Percentiles rank a stretch among this genome's conserved stretches.
These are phyloP conservation scores for Sinocyclocheilus grahami DNA, from an alignment of 2,113 vertebrate genomes.

Conservation along the genomic window DNA sequence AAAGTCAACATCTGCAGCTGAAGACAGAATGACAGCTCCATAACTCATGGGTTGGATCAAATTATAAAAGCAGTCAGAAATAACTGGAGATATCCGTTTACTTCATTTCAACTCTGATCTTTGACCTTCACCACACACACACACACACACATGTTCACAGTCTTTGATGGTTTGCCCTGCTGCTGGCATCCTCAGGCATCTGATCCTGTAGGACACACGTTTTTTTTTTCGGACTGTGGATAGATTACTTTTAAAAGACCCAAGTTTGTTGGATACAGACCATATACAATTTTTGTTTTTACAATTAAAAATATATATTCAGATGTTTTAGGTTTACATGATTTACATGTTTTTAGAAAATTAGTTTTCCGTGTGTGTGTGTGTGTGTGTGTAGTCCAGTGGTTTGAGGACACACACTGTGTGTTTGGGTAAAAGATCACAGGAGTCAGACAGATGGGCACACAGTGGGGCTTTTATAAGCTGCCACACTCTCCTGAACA, in stretches of 20 bases:
- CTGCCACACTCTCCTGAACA: slow-evolving; percentile 4
- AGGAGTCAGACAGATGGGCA: slow-evolving; percentile 1
- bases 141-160: too few species aligned
- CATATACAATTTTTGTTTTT: too few species aligned
- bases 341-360: too few species aligned
- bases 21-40: slow-evolving; percentile 6
- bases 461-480: slow-evolving; percentile 34
- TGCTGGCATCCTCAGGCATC: background rate
- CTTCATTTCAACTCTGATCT: slow-evolving; percentile 21
- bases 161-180: background rate
- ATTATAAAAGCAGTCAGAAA: slow-evolving; percentile 37
- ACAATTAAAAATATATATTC: too few species aligned
- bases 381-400: slow-evolving; percentile 25
- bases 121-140: background rate
- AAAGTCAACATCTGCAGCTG: background rate
- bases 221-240: background rate
- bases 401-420: background rate
- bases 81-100: background rate
- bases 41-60: slow-evolving; percentile 14
- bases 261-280: background rate
- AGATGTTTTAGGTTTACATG: too few species aligned
- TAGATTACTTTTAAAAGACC: background rate
- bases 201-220: background rate
- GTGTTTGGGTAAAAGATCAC: slow-evolving; percentile 25
- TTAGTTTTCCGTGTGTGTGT: too few species aligned